These are phyloP conservation scores for Cerastis rubricosa DNA, from an alignment of 2,888 invertebrate genomes.

Conservation along the genomic window DNA sequence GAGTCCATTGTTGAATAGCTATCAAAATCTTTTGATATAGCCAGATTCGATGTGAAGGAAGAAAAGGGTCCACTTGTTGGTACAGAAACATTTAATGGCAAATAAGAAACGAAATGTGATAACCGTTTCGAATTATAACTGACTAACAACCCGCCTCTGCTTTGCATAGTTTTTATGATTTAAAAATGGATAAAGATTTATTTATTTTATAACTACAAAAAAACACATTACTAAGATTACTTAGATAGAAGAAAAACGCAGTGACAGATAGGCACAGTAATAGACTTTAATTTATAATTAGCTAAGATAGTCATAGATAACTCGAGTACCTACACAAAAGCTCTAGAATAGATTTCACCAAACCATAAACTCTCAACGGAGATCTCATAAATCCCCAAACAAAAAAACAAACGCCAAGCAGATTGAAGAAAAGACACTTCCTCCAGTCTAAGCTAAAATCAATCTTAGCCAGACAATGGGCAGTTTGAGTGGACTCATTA, in stretches of 20 bases:
- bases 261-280: background rate
- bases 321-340: background rate
- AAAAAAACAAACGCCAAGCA: background rate
- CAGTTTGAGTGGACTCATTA: slow-evolving; percentile 77
- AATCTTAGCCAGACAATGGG: slow-evolving; percentile 71
- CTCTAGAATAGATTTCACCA: background rate
- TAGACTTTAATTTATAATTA: background rate
- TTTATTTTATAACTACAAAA: background rate
- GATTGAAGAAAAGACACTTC: slow-evolving; percentile 46
- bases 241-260: background rate
- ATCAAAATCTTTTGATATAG: background rate
- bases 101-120: background rate
- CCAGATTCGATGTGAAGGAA: background rate
- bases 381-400: slow-evolving; percentile 1
- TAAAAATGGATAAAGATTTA: background rate
- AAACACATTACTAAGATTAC: background rate
- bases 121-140: background rate
- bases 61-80: background rate
- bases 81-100: background rate
- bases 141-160: background rate
- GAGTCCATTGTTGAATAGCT: background rate
- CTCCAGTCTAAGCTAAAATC: slow-evolving; percentile 54
- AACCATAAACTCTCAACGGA: slow-evolving; percentile 1
- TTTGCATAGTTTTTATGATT: background rate
- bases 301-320: background rate